phyloP scores from a whole-genome alignment of 2,113 vertebrate genomes.

The Saimiri boliviensis region DNA sequence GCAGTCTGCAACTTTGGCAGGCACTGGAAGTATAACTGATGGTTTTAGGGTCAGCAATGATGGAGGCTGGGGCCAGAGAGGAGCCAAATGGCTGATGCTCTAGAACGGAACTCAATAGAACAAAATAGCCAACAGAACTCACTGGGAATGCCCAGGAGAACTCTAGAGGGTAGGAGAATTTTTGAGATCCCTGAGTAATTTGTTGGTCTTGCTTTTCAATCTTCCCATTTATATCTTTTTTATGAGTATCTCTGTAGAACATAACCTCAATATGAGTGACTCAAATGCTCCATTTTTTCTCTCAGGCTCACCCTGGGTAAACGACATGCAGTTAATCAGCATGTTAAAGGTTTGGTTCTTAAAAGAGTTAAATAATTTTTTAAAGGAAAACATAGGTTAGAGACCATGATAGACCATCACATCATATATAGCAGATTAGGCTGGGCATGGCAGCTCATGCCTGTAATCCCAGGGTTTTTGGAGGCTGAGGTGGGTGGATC shows the following conservation, averaged over 20 bases:
- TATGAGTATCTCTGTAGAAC: neutral
- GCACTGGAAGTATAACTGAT: neutral
- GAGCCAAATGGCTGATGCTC: neutral
- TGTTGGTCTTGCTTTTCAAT: neutral
- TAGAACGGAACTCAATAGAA: neutral
- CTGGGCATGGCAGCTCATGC: no score
- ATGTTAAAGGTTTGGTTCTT: neutral
- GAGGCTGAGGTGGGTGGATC: no score
- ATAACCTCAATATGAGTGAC: neutral
- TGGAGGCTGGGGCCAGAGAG: neutral
- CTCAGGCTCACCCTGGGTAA: neutral
- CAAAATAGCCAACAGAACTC: neutral
- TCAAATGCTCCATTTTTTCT: neutral
- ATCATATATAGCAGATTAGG: no score
- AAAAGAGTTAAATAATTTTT: neutral
- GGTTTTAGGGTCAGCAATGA: neutral
- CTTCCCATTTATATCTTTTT: neutral
- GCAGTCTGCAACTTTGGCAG: neutral
- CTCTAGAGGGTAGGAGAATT: accelerated
- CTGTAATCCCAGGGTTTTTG: no score
- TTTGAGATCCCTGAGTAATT: no score
- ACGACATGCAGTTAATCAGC: neutral
- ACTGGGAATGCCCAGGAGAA: neutral
- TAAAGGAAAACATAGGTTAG: neutral
- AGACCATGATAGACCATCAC: neutral